A percentile compares a stretch with the other conserved stretches of the same genome.
phyloP scores from a whole-genome alignment of 2,888 invertebrate species.

The Colletes collaris region DNA sequence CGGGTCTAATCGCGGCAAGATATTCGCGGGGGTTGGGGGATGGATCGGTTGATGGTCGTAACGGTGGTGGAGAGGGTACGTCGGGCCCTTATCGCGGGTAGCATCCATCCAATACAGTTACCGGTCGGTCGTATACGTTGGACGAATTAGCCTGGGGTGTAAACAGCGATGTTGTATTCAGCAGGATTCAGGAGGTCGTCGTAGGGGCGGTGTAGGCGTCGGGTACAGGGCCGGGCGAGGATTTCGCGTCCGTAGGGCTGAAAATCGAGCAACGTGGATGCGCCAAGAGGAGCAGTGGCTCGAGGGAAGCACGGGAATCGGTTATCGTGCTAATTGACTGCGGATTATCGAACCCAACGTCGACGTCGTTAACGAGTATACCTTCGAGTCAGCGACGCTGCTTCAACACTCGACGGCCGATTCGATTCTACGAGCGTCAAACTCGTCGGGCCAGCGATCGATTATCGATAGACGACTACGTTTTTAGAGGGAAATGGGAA shows the following conservation, averaged over 20 bases:
- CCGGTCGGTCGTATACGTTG: constrained; percentile 14
- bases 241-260: constrained; percentile 13
- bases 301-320: constrained; percentile 31
- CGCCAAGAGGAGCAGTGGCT: neutral
- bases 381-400: constrained; percentile 23
- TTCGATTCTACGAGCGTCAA: constrained; percentile 33
- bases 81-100: constrained; percentile 46
- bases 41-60: constrained; percentile 30
- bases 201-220: neutral
- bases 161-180: constrained; percentile 28
- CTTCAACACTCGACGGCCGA: neutral
- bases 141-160: constrained; percentile 41
- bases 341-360: constrained; percentile 39
- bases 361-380: constrained; percentile 42
- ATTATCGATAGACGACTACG: constrained; percentile 33
- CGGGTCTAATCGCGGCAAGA: constrained; percentile 19
- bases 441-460: constrained; percentile 28
- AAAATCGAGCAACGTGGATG: constrained; percentile 15
- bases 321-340: constrained; percentile 55
- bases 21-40: constrained; percentile 12
- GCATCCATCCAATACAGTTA: constrained; percentile 45
- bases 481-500: neutral
- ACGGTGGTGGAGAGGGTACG: constrained; percentile 20
- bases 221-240: neutral
- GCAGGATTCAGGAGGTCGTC: constrained; percentile 10